Evolutionary conservation across 2,797 vertebrate species (phyloP).

Genomic region (Chiloscyllium punctatum): DNA sequence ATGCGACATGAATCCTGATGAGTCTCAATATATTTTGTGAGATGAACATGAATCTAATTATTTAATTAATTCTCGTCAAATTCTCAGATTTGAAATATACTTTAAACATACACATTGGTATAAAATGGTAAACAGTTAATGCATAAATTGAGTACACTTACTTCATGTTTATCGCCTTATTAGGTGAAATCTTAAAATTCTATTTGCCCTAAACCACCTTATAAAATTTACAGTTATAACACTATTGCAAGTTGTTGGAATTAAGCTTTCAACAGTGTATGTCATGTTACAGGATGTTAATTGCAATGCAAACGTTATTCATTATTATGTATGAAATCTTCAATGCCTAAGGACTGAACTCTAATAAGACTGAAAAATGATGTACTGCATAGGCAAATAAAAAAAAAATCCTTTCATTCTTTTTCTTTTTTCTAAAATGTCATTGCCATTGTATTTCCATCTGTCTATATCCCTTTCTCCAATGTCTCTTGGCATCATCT

Average conservation of each 20-base stretch:
- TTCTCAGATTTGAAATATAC: not conserved
- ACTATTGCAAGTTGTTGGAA: not conserved
- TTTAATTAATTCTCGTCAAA: not conserved
- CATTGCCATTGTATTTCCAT: not conserved
- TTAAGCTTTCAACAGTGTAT: not conserved
- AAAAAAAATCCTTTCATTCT: not conserved
- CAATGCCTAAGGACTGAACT: not conserved
- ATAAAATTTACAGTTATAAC: not conserved
- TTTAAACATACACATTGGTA: not conserved
- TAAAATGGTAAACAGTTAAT: not conserved
- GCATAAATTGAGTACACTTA: slow-evolving; percentile 16
- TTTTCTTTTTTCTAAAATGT: not conserved
- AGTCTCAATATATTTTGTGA: not conserved
- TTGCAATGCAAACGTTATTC: not conserved
- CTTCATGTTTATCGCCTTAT: not conserved
- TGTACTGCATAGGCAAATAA: not conserved
- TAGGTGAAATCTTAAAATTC: not conserved
- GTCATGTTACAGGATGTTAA: not conserved
- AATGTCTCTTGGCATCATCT: not conserved
- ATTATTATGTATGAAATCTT: not conserved
- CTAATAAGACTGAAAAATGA: not conserved
- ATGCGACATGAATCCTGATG: not conserved
- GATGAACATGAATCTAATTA: not conserved
- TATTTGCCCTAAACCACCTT: not conserved
- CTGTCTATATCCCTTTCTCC: not conserved